Evolutionary conservation across 2,888 invertebrate genomes (phyloP).

Genomic region (Beris morrisii): DNA sequence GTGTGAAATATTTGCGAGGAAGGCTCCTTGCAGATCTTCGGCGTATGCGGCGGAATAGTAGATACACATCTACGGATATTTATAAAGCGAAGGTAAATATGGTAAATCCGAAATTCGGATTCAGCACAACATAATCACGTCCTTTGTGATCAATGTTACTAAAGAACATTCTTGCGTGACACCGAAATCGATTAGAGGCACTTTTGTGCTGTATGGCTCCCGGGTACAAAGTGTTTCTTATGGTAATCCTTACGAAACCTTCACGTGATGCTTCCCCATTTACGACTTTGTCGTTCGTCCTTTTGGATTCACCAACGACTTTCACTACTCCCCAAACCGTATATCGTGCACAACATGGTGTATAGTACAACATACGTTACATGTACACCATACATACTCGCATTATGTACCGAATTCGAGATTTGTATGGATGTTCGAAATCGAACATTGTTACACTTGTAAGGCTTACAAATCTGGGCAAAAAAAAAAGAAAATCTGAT

Average conservation of each 20-base stretch:
- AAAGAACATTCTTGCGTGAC: constrained; percentile 3
- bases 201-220: constrained; percentile 12
- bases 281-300: neutral
- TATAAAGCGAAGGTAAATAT: constrained; percentile 16
- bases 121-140: constrained; percentile 23
- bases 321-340: too few species aligned
- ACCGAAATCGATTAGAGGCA: constrained; percentile 11
- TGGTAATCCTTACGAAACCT: constrained; percentile 8
- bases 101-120: constrained; percentile 20
- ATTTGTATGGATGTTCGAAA: too few species aligned
- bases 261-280: constrained; percentile 11
- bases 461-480: too few species aligned
- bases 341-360: too few species aligned
- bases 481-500: too few species aligned
- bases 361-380: too few species aligned
- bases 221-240: constrained; percentile 3
- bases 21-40: neutral
- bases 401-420: too few species aligned
- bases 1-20: constrained; percentile 22
- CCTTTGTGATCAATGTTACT: constrained; percentile 22
- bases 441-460: too few species aligned
- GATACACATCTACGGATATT: constrained; percentile 12
- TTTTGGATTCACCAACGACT: too few species aligned
- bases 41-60: constrained; percentile 4
- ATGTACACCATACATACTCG: too few species aligned